These are phyloP conservation scores for Vidua macroura DNA, from an alignment of 2,113 vertebrate species.

Conservation along the genomic window DNA sequence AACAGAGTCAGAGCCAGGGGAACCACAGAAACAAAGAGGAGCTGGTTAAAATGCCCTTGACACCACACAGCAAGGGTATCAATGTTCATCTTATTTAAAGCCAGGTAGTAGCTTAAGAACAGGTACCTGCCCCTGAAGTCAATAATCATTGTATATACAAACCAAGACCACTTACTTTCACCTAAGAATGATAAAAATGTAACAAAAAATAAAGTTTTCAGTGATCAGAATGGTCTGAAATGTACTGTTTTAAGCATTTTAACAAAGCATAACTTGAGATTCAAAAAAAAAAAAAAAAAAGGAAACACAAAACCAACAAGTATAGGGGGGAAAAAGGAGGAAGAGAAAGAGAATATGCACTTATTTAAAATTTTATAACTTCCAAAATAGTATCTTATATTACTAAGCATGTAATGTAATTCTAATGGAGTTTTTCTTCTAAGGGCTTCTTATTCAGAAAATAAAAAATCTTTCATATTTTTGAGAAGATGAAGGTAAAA, in stretches of 20 bases:
- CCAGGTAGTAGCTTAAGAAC: neutral
- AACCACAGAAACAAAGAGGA: neutral
- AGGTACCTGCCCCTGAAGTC: neutral
- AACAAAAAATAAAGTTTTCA: neutral
- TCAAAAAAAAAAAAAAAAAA: neutral
- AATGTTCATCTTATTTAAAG: neutral
- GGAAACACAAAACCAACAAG: neutral
- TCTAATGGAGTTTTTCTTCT: conserved; percentile 17
- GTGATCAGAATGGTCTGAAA: neutral
- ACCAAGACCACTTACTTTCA: neutral
- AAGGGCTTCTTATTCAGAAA: neutral
- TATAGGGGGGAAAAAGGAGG: too few species aligned
- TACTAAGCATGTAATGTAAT: neutral
- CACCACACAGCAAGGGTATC: neutral
- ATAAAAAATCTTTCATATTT: neutral
- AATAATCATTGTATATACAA: neutral
- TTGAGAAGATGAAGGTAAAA: neutral
- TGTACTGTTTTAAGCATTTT: neutral
- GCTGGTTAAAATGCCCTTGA: neutral
- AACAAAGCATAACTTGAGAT: neutral
- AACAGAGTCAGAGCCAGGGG: neutral
- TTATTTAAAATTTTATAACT: neutral
- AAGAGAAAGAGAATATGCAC: neutral
- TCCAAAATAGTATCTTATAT: neutral
- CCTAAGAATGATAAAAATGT: neutral